Conservation (phyloP, 2,888 invertebrate genomes). For the Netelia fuscicornis region DNA sequence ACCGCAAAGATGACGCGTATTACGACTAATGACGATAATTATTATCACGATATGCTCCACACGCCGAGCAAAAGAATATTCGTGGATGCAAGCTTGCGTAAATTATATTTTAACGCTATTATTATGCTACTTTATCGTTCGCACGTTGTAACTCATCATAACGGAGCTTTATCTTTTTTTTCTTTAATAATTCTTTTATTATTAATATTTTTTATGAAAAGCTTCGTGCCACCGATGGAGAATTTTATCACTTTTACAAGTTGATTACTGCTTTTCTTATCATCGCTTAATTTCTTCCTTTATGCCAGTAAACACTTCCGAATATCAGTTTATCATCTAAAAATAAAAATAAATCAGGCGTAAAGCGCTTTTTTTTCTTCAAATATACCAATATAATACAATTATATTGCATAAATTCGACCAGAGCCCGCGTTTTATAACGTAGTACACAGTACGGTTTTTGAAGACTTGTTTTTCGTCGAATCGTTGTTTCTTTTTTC, state of each 20-base stretch:
- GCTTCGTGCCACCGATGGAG: conserved; percentile 66
- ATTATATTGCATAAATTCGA: conserved; percentile 66
- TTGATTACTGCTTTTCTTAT: conserved; percentile 64
- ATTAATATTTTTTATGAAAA: conserved; percentile 69
- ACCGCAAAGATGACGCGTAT: conserved; percentile 58
- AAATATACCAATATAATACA: conserved; percentile 61
- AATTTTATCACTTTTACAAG: conserved; percentile 36
- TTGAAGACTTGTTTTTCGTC: conserved; percentile 20
- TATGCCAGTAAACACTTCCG: conserved; percentile 28
- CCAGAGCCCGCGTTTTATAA: conserved; percentile 56
- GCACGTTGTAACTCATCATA: conserved; percentile 1
- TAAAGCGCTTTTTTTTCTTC: conserved; percentile 25
- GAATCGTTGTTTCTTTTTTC: conserved; percentile 17
- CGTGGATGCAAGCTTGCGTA: conserved; percentile 57
- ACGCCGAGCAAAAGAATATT: conserved; percentile 64
- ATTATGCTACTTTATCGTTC: conserved; percentile 38
- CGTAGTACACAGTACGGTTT: conserved; percentile 41
- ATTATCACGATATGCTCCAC: conserved; percentile 69
- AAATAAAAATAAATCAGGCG: conserved; percentile 47
- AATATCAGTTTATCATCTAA: conserved; percentile 25
- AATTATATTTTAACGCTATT: conserved; percentile 49
- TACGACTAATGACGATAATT: conserved; percentile 65
- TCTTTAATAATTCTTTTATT: conserved; percentile 60
- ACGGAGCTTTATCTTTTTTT: conserved; percentile 58
- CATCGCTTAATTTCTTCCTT: conserved; percentile 54